Evolutionary conservation across 2,797 vertebrate genomes (phyloP), one percentile per base, ranked within the genome.

Genomic region (Potorous gilbertii): DNA sequence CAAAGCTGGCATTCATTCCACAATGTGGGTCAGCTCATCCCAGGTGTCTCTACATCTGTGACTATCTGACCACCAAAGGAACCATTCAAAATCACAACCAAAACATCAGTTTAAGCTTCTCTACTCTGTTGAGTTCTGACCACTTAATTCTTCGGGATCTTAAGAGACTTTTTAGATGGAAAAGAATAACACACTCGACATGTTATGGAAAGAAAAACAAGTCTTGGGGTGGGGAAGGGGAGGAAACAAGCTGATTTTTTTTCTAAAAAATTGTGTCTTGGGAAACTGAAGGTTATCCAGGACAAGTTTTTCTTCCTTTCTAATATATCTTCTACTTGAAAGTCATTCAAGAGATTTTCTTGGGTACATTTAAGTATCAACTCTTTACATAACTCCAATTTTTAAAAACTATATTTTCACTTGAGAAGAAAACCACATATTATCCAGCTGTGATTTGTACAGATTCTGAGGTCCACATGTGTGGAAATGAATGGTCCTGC

Each of bases 111-210:
- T 21, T 55, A 91, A 54, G 91, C 24, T 34, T 93, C 93, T 96
- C 94, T 55, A 55, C 6, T 90, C 90, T 95, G 55, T 55, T 92
- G 94, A 95, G 94, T 95, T 96, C 62, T 93, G 96, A 92, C 29
- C 34, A 81, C 74, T 62, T 52, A 5, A 92, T 55, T 92, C 81
- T 66, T 93, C 1, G 46, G 28, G 55, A 96, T 96, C 97, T 95
- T 91, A 94, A 96, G 56, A 56, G 24, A 94, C 3, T 0, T 94
- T 95, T 97, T 95, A 97, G 31, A 90, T 91, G 92, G 62, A 96
- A 96, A 95, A 93, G 55, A 97, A 94, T 87, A 96, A 97, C 54
- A 94, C 62, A 97, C 50, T 55, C 59, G 46, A 40, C 24, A 81
- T 62, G 5, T 5, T 97, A 5, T 89, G 89, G 90, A 95, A 95